These are phyloP conservation scores for Brachypteracias leptosomus DNA, from an alignment of 2,113 vertebrate genomes.

Conservation along the genomic window DNA sequence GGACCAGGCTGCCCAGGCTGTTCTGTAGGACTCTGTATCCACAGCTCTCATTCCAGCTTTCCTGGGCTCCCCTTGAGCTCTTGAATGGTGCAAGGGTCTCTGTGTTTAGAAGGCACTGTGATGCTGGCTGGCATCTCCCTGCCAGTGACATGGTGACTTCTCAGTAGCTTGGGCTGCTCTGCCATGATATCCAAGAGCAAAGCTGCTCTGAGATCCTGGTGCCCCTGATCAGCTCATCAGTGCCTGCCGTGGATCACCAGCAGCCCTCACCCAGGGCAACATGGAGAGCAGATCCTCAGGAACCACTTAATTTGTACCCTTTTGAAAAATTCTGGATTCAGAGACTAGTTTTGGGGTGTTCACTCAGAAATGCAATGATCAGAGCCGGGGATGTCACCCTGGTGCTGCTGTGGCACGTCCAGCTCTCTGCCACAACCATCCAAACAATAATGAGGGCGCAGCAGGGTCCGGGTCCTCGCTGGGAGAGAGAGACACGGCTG, in stretches of 20 bases:
- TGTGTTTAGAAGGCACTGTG: not conserved
- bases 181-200: not conserved
- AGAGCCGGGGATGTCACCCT: not conserved
- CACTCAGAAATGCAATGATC: not conserved
- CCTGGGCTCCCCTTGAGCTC: not conserved
- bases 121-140: not conserved
- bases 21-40: not conserved
- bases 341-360: not conserved
- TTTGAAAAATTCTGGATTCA: not conserved
- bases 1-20: no score
- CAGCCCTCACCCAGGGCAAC: not conserved
- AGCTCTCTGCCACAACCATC: not conserved
- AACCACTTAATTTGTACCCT: not conserved
- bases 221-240: not conserved
- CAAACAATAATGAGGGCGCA: not conserved
- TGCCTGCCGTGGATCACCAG: not conserved
- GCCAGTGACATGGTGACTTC: fast-evolving
- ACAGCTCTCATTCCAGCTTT: not conserved
- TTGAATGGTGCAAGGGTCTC: not conserved
- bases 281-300: not conserved
- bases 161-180: fast-evolving
- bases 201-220: not conserved
- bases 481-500: not conserved
- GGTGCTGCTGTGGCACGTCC: not conserved
- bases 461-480: not conserved